A percentile compares a stretch with the other conserved stretches of the same genome.
Conservation (phyloP, 2,888 invertebrate genomes). For the Agrochola lychnidis region DNA sequence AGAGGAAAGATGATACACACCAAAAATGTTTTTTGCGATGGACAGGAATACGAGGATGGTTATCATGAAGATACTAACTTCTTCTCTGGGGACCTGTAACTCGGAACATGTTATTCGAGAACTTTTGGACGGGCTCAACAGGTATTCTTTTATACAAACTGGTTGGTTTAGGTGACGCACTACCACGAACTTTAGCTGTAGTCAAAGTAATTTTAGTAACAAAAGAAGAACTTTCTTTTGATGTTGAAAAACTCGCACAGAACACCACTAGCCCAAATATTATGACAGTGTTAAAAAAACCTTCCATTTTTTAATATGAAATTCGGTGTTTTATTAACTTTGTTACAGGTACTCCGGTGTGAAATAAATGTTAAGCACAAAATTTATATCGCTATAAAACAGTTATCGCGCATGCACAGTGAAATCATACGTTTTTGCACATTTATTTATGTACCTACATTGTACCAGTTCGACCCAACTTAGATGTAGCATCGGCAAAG, state of each 20-base stretch:
- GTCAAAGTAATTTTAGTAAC: constrained; percentile 57
- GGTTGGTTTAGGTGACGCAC: constrained; percentile 70
- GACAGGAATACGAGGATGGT: not conserved
- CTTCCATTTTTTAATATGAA: constrained; percentile 55
- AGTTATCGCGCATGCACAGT: constrained; percentile 68
- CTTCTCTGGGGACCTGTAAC: constrained; percentile 50
- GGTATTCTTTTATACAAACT: constrained; percentile 64
- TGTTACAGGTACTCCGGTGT: constrained; percentile 56
- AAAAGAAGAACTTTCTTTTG: not conserved
- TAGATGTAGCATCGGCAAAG: too few species aligned
- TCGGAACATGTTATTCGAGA: constrained; percentile 62
- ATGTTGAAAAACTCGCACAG: constrained; percentile 17
- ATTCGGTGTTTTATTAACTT: constrained; percentile 63
- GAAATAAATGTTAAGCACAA: constrained; percentile 69
- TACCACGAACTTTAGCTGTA: constrained; percentile 63
- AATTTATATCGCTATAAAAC: constrained; percentile 77
- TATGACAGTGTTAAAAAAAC: constrained; percentile 16
- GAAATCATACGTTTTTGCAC: constrained; percentile 41
- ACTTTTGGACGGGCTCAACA: constrained; percentile 48
- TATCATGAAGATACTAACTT: constrained; percentile 57
- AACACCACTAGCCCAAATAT: constrained; percentile 38
- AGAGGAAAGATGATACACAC: too few species aligned
- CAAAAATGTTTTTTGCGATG: not conserved
- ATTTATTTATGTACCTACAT: constrained; percentile 26
- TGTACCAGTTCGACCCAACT: not conserved